Percentiles rank a stretch among this genome's conserved stretches.
Evolutionary conservation across 2,113 vertebrate species (phyloP).

Genomic region (Stigmatopora argus): DNA sequence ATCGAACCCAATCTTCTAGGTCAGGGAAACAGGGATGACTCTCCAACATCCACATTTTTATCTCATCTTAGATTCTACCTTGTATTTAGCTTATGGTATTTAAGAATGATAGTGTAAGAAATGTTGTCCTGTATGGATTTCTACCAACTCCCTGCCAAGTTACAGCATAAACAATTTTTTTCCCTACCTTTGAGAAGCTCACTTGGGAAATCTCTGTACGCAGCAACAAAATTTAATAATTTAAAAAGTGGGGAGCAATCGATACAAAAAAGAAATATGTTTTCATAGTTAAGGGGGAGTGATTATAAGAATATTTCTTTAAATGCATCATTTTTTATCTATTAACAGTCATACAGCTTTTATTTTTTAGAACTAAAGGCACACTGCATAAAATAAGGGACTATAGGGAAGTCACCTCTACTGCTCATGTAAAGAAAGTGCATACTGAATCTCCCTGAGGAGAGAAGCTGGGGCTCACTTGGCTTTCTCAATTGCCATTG

Average conservation of each 20-base stretch:
- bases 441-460: neutral
- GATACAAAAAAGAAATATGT: slow-evolving; percentile 52
- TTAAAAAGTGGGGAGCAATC: slow-evolving; percentile 59
- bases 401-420: too few relatives aligned
- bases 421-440: too few relatives aligned
- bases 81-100: slow-evolving; percentile 51
- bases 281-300: slow-evolving; percentile 14
- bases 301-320: slow-evolving; percentile 1
- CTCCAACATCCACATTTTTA: slow-evolving; percentile 34
- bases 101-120: slow-evolving; percentile 65
- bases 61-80: slow-evolving; percentile 48
- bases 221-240: slow-evolving; percentile 64
- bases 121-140: slow-evolving; percentile 68
- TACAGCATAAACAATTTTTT: slow-evolving; percentile 53
- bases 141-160: slow-evolving; percentile 44
- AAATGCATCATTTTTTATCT: slow-evolving; percentile 37
- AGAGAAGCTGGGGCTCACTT: neutral
- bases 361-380: too few relatives aligned
- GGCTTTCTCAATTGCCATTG: neutral
- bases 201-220: slow-evolving; percentile 51
- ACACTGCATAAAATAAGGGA: neutral
- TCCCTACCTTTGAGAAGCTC: slow-evolving; percentile 53
- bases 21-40: slow-evolving; percentile 42
- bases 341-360: slow-evolving; percentile 28
- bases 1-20: slow-evolving; percentile 52